Base-by-base conservation (phyloP, 2,797 vertebrate species). In the Peromyscus aztecus region DNA sequence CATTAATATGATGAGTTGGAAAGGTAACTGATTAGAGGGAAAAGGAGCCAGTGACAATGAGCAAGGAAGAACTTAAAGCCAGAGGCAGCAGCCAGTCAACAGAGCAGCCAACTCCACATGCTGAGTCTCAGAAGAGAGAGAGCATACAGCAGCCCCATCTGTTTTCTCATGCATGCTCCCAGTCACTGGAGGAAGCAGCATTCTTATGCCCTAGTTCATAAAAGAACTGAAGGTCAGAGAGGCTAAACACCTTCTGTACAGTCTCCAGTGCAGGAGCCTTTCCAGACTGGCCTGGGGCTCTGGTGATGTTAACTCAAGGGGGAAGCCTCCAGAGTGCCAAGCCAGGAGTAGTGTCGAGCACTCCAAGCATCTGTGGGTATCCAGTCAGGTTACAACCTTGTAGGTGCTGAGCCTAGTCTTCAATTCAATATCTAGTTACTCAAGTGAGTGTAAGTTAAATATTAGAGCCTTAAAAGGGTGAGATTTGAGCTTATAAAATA, bases 391-490 rank as follows among this genome's bases (percentile, higher is more conserved):
- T 86, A 91, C 8, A 75, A 34, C 49, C 7, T 63, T 90, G 29
- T 27, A 89, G 40, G 78, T 31, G 82, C 37, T 89, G 43, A 77
- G 96, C 24, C 84, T 92, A 23, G 49, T 85, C 52, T 37, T 90
- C 40, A 88, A 73, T 37, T 90, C 40, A 88, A 73, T 76, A 85
- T 21, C 69, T 77, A 78, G 29, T 67, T 94, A 91, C 24, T 84
- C 71, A 69, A 71, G 80, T 78, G 65, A 88, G 91, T 52, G 34
- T 89, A 82, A 27, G 24, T 83, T 96, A 90, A 95, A 61, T 73
- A 93, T 77, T 67, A 95, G 37, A 76, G 24, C 57, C 67, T 93
- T 92, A 93, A 93, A 93, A 94, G 90, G 87, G 90, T 92, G 95
- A 94, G 67, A 91, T 31, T 89, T 73, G 31, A 85, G 29, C 57